These are phyloP conservation scores for Hemicordylus capensis DNA, from an alignment of 2,113 vertebrate genomes.

Conservation along the genomic window DNA sequence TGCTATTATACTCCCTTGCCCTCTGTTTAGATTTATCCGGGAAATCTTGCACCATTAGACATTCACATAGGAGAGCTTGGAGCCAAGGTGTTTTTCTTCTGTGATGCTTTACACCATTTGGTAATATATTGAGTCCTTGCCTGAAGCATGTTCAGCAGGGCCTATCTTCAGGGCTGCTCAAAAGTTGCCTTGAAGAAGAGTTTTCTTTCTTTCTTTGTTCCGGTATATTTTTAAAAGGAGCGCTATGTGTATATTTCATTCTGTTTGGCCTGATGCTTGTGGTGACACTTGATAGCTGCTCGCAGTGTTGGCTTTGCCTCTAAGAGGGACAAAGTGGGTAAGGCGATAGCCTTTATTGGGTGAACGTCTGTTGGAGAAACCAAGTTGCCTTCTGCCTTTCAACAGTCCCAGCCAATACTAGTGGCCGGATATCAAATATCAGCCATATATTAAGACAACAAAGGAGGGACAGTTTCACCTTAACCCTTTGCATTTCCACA, in stretches of 20 bases:
- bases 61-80: background rate
- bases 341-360: constrained; percentile 5
- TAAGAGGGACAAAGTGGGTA: constrained; percentile 3
- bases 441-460: constrained; percentile 5
- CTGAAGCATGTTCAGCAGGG: background rate
- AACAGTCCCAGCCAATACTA: background rate
- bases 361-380: constrained; percentile 1
- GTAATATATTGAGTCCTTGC: background rate
- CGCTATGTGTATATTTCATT: background rate
- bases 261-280: background rate
- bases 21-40: background rate
- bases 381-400: constrained; percentile 1
- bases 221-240: background rate
- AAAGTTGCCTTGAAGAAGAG: background rate
- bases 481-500: background rate
- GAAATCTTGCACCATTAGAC: background rate
- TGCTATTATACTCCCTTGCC: background rate
- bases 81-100: background rate
- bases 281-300: background rate
- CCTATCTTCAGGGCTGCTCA: background rate
- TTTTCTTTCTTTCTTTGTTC: background rate
- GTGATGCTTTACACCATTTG: background rate
- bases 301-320: background rate
- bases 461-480: background rate
- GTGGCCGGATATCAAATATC: background rate